Conservation (phyloP, 1,140 invertebrate species). For the Venturia canescens region DNA sequence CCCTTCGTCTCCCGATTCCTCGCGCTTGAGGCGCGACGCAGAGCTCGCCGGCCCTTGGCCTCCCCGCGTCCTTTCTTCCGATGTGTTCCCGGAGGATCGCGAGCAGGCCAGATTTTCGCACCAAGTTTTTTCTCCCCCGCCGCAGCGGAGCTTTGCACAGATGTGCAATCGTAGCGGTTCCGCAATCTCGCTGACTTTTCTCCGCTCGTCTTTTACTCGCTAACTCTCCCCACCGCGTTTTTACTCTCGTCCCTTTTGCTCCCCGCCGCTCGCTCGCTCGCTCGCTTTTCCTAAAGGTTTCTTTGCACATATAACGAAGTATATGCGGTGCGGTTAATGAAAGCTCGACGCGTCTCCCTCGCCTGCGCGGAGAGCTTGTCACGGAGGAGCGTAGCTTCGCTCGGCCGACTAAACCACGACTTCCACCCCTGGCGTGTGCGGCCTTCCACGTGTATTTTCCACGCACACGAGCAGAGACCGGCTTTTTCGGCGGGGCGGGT, state of each 20-base stretch:
- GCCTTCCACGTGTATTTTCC: too few species aligned
- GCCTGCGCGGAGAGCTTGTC: too few species aligned
- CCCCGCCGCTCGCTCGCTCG: background rate
- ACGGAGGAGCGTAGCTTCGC: too few species aligned
- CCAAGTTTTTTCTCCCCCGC: background rate
- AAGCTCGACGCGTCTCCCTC: too few species aligned
- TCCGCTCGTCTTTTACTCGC: background rate
- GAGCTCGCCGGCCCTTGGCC: background rate
- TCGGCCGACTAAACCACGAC: too few species aligned
- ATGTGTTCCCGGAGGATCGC: slow-evolving; percentile 9
- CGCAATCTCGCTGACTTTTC: slow-evolving; percentile 24
- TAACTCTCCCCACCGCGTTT: background rate
- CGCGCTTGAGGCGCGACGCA: background rate
- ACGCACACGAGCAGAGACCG: too few species aligned
- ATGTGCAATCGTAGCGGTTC: slow-evolving; percentile 14
- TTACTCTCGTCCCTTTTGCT: background rate
- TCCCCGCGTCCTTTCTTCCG: slow-evolving; percentile 18
- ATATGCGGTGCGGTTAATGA: too few species aligned
- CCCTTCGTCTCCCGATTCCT: slow-evolving; percentile 40
- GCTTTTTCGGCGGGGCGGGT: too few species aligned
- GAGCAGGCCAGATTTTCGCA: background rate
- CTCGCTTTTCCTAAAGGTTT: background rate
- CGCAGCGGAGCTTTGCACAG: background rate
- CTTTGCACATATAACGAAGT: too few species aligned
- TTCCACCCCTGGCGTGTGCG: too few species aligned